Evolutionary conservation across 2,113 vertebrate genomes (phyloP), one percentile per base, ranked within the genome.

Genomic region (Coptodon bakossiorum): DNA sequence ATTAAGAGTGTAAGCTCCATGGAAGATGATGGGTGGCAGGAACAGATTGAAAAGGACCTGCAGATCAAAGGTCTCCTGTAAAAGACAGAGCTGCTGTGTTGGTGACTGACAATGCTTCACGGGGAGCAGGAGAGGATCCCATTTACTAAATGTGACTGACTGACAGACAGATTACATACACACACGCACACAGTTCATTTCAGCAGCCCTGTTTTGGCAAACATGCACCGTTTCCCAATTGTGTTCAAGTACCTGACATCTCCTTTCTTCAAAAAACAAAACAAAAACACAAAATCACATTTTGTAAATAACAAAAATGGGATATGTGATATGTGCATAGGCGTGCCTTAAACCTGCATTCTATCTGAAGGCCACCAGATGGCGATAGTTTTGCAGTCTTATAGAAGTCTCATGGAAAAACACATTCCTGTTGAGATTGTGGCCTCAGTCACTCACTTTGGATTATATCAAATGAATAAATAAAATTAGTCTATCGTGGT

Each of bases 41-140:
- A 98, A 96, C 92, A 98, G 96, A 86, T 98, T 97, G 96, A 98
- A 98, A 95, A 98, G 97, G 89, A 98, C 96, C 89, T 97, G 96
- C 81, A 97, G 97, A 93, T 98, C 97, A 94, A 98, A 98, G n/a
- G 96, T 97, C 96, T 96, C 97, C 97, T 97, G 95, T 66, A 93
- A 96, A 93, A 93, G 92, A 95, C 96, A 80, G 94, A 43, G 92
- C n/a, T 13, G 76, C 87, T 88, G 82, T 89, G 89, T 78, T 54
- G 38, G 68, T 91, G 90, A 90, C 19, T 90, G 92, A 93, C 93
- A 87, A 82, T 53, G 2, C 83, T 93, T 90, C 81, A n/a, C 19
- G 11, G 86, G 86, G 88, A 91, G 79, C 45, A 19, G 27, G 59
- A 81, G 50, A 81, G 50, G 80, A 81, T 71, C 68, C 81, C 8